Evolutionary conservation across 2,113 vertebrate species (phyloP).

Genomic region (Megaleporinus macrocephalus): DNA sequence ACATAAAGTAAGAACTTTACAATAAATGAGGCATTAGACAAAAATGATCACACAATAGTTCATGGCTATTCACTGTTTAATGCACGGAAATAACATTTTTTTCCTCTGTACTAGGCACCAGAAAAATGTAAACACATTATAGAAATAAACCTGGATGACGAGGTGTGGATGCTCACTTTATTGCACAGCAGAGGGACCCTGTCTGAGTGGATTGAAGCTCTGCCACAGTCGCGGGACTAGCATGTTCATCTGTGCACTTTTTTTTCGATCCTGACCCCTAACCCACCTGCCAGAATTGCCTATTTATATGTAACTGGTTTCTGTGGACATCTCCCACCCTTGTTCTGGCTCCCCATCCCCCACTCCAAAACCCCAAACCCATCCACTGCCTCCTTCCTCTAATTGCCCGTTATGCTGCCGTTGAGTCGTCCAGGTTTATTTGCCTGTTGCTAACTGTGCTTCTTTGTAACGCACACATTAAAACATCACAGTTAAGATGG

Average conservation of each 20-base stretch:
- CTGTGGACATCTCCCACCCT: background rate
- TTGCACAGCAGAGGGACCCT: slow-evolving; percentile 59
- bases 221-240: slow-evolving; percentile 41
- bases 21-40: slow-evolving; percentile 66
- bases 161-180: slow-evolving; percentile 51
- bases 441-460: slow-evolving; percentile 79
- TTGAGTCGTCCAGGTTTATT: slow-evolving; percentile 88
- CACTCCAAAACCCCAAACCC: slow-evolving; percentile 10
- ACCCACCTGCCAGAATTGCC: background rate
- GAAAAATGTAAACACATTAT: slow-evolving; percentile 94
- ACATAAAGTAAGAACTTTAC: slow-evolving; percentile 58
- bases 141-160: slow-evolving; percentile 91
- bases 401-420: background rate
- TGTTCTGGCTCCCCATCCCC: background rate
- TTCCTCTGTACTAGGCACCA: slow-evolving; percentile 94
- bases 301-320: background rate
- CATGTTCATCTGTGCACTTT: slow-evolving; percentile 29
- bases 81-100: slow-evolving; percentile 85
- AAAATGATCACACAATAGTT: slow-evolving; percentile 69
- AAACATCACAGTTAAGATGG: slow-evolving; percentile 86
- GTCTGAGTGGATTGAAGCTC: slow-evolving; percentile 51
- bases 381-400: background rate
- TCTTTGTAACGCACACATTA: slow-evolving; percentile 85
- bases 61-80: slow-evolving; percentile 85
- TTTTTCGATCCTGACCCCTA: slow-evolving; percentile 4